Conservation (phyloP, 2,888 invertebrate genomes). For the Leucophenga maculata region DNA sequence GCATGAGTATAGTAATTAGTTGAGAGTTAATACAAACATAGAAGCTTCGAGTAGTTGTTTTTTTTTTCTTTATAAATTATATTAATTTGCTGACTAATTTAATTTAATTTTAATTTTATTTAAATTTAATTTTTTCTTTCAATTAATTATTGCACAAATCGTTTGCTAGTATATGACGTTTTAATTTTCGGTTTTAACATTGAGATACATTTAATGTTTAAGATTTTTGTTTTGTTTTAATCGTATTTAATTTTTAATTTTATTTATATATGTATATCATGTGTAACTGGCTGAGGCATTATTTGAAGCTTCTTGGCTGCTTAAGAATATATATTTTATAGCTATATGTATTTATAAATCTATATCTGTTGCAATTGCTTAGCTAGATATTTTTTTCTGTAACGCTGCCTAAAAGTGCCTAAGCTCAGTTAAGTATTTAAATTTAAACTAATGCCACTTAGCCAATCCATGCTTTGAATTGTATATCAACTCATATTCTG, state of each 20-base stretch:
- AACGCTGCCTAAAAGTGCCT: too few relatives aligned
- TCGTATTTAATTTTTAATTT: background rate
- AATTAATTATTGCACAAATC: background rate
- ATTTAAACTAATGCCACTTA: background rate
- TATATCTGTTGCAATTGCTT: slow-evolving; percentile 13
- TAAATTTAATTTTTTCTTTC: too few relatives aligned
- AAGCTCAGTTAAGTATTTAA: background rate
- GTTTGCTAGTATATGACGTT: background rate
- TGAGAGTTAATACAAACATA: background rate
- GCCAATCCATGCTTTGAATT: background rate
- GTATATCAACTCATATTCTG: background rate
- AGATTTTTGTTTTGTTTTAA: background rate
- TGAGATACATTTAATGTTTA: slow-evolving; percentile 17
- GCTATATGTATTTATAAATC: background rate
- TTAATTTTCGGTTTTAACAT: background rate
- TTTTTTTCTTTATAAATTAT: background rate
- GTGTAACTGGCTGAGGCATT: slow-evolving; percentile 9
- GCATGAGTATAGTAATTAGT: slow-evolving; percentile 4
- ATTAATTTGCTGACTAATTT: background rate
- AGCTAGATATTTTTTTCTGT: background rate
- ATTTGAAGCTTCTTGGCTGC: slow-evolving; percentile 4
- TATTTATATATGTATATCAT: background rate
- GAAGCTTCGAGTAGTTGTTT: background rate
- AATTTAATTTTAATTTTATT: background rate
- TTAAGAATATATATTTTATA: slow-evolving; percentile 5